Evolutionary conservation across 1,140 invertebrate species (phyloP), one percentile per base, ranked within the genome.

Genomic region (Aphidius ervi): DNA sequence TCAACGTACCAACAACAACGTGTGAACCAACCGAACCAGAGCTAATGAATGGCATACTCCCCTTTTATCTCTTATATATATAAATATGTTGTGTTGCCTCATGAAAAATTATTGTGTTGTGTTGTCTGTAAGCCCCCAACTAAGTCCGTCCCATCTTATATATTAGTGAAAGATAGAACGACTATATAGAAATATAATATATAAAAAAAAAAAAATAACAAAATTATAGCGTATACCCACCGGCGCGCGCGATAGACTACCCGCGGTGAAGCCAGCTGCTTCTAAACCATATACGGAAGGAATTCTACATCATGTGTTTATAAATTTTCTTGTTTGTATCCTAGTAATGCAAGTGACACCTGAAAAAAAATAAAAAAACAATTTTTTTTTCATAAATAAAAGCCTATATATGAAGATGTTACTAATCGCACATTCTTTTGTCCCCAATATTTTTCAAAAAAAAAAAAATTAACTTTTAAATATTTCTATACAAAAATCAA

Each of bases 261-360:
- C 71, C 68, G 71, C 58, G 50, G 71, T 56, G 71, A 69, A 59
- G 66, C 70, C 71, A 73, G 71, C 71, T 73, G 70, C 65, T 65
- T 60, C 63, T 58, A 39, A 45, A 46, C 23, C 10, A 52, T 56
- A 56, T 53, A 60, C 6, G 4, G 6, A 54, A 50, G 39, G 49
- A 37, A 37, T 9, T 31, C 4, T 31, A 31, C 23, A 3, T 31
- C 46, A 16, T 46, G 46, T 46, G 9, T 46, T 46, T 46, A 46
- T 46, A 8, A 46, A 46, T n/a, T n/a, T 46, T n/a, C 9, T n/a
- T 46, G 9, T 46, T 46, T 46, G 46, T 46, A 46, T n/a, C 23
- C 23, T 9, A 10, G 39, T 7, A 40, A 4, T 39, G n/a, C 40
- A 37, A 9, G 23, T 54, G 52, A n/a, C 9, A 9, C 4, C 40